Evolutionary conservation across 2,888 invertebrate species (phyloP), one percentile per base, ranked within the genome.

Genomic region (Tolmerus cingulatus): DNA sequence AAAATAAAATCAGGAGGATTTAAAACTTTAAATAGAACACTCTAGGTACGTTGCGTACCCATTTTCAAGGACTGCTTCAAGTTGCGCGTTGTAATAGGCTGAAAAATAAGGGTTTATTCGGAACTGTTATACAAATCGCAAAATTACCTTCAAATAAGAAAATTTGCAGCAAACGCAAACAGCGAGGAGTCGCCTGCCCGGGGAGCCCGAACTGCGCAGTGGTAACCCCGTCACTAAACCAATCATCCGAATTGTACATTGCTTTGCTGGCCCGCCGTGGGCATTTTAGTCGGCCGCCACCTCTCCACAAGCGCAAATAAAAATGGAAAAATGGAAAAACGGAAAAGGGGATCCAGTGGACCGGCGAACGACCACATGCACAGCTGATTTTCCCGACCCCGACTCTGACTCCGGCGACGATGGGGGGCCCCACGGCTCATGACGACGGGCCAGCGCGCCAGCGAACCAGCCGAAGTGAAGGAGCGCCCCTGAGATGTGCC

Each of bases 281-380:
- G 79, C 46, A 79, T 79, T 79, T 79, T 66, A 57, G 37, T 46
- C 37, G 57, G 40, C 82, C 8, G 16, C 46, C 82, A 40, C 66
- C 27, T 78, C 37, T 76, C 76, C 74, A 76, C 74, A 86, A 86
- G 57, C 55, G 55, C 19, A 77, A 37, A 55, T 51, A 86, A 57
- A 76, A 86, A 74, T 86, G 23, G 37, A 34, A 77, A 55, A 76
- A n/a, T n/a, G n/a, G n/a, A 23, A 86, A 30, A 30, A 30, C 3
- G 3, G 3, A 30, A 30, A 3, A 77, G 23, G 37, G 43, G 57
- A 77, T 51, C 34, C 34, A 76, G 74, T 77, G 78, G 57, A 78
- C 86, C 86, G 78, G 86, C 74, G 74, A 86, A 86, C 86, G 78
- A 86, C 77, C 74, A 86, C 86, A 86, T 78, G 30, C 86, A 55